A percentile compares a stretch with the other conserved stretches of the same genome.
Evolutionary conservation across 2,888 invertebrate species (phyloP).

Genomic region (Drosophila cracens): DNA sequence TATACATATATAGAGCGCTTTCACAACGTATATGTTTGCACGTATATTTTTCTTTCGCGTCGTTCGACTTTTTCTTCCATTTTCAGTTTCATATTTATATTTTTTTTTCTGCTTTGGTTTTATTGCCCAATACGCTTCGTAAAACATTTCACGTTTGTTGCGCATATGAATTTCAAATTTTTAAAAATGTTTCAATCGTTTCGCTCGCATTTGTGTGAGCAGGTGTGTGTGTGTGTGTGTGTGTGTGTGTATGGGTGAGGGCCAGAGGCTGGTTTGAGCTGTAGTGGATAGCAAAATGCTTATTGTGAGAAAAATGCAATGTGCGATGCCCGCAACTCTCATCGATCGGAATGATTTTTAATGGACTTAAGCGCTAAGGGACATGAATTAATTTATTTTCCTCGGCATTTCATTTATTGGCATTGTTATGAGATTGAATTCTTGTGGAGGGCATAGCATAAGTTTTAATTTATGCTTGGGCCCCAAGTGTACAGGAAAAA

Average conservation of each 20-base stretch:
- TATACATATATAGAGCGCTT: constrained; percentile 11
- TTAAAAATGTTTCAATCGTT: constrained; percentile 78
- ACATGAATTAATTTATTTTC: constrained; percentile 66
- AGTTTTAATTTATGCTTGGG: constrained; percentile 27
- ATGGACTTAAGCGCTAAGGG: constrained; percentile 66
- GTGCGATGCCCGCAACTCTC: constrained; percentile 50
- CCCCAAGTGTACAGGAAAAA: not conserved
- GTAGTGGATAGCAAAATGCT: constrained; percentile 66
- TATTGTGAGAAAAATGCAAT: constrained; percentile 81
- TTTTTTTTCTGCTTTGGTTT: constrained; percentile 49
- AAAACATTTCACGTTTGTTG: constrained; percentile 81
- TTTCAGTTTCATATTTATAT: constrained; percentile 33
- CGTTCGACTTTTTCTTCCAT: constrained; percentile 35
- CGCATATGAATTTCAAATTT: constrained; percentile 81
- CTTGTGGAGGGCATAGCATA: constrained; percentile 3
- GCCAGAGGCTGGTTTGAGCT: constrained; percentile 29
- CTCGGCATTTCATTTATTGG: constrained; percentile 20
- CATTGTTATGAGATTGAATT: constrained; percentile 30
- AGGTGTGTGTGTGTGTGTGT: constrained; percentile 38
- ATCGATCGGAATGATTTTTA: constrained; percentile 74
- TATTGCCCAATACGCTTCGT: constrained; percentile 78
- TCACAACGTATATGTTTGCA: constrained; percentile 48
- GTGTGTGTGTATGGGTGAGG: constrained; percentile 10
- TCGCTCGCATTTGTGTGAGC: constrained; percentile 44
- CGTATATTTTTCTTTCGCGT: constrained; percentile 67